Percentiles rank a stretch among this genome's conserved stretches.
Evolutionary conservation across 2,888 invertebrate genomes (phyloP).

Genomic region (Tinea trinotella): DNA sequence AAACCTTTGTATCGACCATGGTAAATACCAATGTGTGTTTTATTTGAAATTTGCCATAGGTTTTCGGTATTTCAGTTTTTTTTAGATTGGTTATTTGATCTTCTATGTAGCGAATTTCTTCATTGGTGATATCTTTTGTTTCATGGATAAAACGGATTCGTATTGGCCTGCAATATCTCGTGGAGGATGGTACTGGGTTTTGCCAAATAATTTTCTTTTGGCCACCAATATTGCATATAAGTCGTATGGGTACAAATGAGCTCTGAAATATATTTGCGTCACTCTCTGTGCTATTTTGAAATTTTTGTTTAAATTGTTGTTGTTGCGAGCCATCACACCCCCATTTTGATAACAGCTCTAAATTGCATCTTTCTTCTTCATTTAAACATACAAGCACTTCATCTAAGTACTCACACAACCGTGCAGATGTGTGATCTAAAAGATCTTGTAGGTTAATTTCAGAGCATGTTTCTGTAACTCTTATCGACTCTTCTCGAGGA

Average conservation of each 20-base stretch:
- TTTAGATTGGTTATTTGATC: neutral
- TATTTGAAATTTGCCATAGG: slow-evolving; percentile 4
- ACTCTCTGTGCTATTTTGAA: slow-evolving; percentile 8
- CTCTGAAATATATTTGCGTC: slow-evolving; percentile 20
- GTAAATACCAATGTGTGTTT: slow-evolving; percentile 24
- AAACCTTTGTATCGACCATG: slow-evolving; percentile 35
- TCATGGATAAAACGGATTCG: slow-evolving; percentile 21
- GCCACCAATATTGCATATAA: no score
- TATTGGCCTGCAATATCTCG: slow-evolving; percentile 20
- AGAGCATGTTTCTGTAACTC: slow-evolving; percentile 18
- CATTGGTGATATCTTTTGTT: slow-evolving; percentile 20
- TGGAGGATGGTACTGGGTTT: slow-evolving; percentile 21
- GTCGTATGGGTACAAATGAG: slow-evolving; percentile 19
- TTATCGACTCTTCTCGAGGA: slow-evolving; percentile 6
- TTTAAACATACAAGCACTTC: neutral
- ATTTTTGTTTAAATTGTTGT: slow-evolving; percentile 17
- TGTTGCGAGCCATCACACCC: slow-evolving; percentile 22
- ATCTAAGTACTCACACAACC: neutral
- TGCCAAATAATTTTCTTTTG: slow-evolving; percentile 18
- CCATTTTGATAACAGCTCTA: slow-evolving; percentile 20
- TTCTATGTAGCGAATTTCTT: slow-evolving; percentile 17
- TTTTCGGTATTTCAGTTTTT: slow-evolving; percentile 3
- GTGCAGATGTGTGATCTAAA: slow-evolving; percentile 15
- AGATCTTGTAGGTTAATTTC: slow-evolving; percentile 19
- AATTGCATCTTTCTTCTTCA: neutral